Percentiles rank a stretch among this genome's conserved stretches.
Conservation (phyloP, 2,888 invertebrate species). For the Polyploca ridens region DNA sequence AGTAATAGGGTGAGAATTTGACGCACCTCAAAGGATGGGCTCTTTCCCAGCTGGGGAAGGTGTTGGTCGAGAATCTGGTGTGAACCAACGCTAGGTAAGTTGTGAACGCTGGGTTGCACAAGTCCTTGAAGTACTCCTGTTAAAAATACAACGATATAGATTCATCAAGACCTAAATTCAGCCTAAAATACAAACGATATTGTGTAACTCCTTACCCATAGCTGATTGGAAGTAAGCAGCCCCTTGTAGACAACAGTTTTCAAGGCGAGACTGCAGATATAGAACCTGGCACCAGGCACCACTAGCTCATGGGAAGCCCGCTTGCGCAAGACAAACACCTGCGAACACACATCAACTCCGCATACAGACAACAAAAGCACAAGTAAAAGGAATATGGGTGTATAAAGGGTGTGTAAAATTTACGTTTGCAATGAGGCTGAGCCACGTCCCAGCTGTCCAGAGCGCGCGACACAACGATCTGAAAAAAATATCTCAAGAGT, state of each 20-base stretch:
- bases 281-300: constrained; percentile 94
- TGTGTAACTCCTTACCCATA: constrained; percentile 86
- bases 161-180: background rate
- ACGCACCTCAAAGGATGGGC: constrained; percentile 97
- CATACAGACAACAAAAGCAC: constrained; percentile 16
- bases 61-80: constrained; percentile 99
- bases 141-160: constrained; percentile 27
- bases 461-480: constrained; percentile 65
- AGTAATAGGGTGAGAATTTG: background rate
- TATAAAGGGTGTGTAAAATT: constrained; percentile 54
- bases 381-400: constrained; percentile 29
- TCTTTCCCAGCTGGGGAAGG: constrained; percentile 99
- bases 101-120: constrained; percentile 91
- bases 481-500: constrained; percentile 73
- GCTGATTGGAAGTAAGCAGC: constrained; percentile 96
- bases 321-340: constrained; percentile 97
- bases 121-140: constrained; percentile 91
- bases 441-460: constrained; percentile 53
- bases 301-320: constrained; percentile 95
- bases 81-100: constrained; percentile 98
- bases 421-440: constrained; percentile 71
- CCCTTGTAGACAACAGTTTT: constrained; percentile 98
- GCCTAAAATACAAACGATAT: background rate
- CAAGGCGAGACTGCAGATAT: constrained; percentile 97
- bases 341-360: constrained; percentile 44